These are phyloP conservation scores for Camelus dromedarius DNA, from an alignment of 2,113 vertebrate genomes.

Conservation along the genomic window DNA sequence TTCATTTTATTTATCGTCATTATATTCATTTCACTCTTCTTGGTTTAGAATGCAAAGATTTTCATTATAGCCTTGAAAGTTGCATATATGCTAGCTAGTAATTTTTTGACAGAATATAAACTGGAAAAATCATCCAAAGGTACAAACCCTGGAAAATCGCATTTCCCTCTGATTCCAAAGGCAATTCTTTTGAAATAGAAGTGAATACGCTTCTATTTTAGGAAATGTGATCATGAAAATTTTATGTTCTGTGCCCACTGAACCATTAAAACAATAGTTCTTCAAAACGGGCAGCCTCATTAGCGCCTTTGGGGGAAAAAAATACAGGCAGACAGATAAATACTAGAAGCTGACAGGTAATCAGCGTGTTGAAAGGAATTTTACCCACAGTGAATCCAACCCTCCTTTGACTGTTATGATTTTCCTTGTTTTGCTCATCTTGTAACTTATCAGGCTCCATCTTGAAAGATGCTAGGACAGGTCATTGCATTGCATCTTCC, in stretches of 20 bases:
- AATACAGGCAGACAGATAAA: conserved; percentile 42
- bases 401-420: not conserved
- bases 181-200: conserved; percentile 70
- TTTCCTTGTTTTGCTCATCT: not conserved
- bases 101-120: conserved; percentile 55
- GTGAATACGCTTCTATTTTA: conserved; percentile 76
- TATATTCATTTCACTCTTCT: conserved; percentile 47
- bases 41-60: conserved; percentile 53
- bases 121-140: conserved; percentile 44
- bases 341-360: not conserved
- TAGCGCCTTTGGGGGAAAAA: conserved; percentile 71
- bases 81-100: conserved; percentile 19
- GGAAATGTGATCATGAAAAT: conserved; percentile 77
- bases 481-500: not conserved
- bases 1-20: conserved; percentile 67
- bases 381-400: conserved; percentile 26
- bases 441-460: not conserved
- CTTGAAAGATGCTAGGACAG: not conserved
- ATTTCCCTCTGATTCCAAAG: conserved; percentile 51
- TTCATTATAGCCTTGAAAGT: conserved; percentile 60
- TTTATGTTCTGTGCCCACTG: conserved; percentile 69
- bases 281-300: conserved; percentile 60
- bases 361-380: not conserved
- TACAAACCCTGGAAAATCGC: conserved; percentile 26
- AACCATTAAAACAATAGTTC: conserved; percentile 68